Base-by-base conservation (phyloP, 92 coral and sea anemone genomes). In the Epizoanthus ramosus region DNA sequence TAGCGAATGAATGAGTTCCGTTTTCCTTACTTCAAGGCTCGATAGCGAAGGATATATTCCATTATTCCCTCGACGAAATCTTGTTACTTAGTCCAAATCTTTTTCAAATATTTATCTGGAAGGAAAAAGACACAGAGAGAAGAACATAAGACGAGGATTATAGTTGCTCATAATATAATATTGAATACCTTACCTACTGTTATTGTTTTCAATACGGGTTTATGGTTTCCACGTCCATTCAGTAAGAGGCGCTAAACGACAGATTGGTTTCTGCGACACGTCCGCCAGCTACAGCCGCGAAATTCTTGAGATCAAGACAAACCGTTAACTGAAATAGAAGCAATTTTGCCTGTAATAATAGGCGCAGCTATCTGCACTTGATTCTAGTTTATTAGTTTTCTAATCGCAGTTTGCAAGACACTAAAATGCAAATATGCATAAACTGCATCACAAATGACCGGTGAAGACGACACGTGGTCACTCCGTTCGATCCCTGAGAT, bases 401-500 rank as follows among this genome's bases (percentile, higher is more conserved):
- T 77, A 77, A 77, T 77, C 54, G 68, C 71, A 77, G 82, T 61
- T 77, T 77, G 54, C 58, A 61, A 41, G 71, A 56, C 58, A 77
- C 82, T 77, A 77, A 74, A 77, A 77, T 77, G 58, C 70, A 77
- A 77, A 77, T 77, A 57, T 60, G 4, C 52, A 35, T 61, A 77
- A 59, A 61, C 54, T 50, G 54, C 52, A 60, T 41, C 37, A 35
- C 82, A 60, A 61, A 61, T 12, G 14, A 3, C 54, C 18, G 10
- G 16, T 19, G 19, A 77, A 60, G 21, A 24, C 58, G 82, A 61
- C 82, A 77, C 82, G 82, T 77, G 58, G 82, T 58, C 8, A 74
- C n/a, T n/a, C 6, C 47, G 47, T 41, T 2, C 9, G 5, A 10
- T 4, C 53, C 25, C 15, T 14, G 9, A 23, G 24, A 77, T 60